Base-by-base conservation (phyloP, 1,140 invertebrate genomes). In the Bombus superbus region DNA sequence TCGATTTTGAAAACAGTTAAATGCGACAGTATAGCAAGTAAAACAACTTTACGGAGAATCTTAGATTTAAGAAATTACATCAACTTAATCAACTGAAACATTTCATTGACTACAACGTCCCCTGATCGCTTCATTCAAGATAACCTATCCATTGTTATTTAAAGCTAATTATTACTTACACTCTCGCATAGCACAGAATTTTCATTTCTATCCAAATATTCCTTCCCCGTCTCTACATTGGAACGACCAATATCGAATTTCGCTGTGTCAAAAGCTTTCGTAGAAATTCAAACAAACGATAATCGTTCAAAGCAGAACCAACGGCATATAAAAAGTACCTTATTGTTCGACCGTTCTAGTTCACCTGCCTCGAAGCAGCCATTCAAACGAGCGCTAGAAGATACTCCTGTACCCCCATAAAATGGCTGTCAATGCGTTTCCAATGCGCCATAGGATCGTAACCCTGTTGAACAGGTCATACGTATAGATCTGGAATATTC, bases 401-500 rank as follows among this genome's bases (percentile, higher is more conserved):
- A 10, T 32, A 6, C 22, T 59, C 15, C 10, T 38, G 22, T 38
- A 38, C 0, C 3, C 32, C 18, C 9, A 9, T 38, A 38, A 72
- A 72, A 72, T 40, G 69, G 25, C 38, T 10, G 38, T 3, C 44
- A n/a, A 47, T 47, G 71, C 25, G 68, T 40, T 59, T 59, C 28
- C 25, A n/a, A 53, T 28, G n/a, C 64, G 11, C 35, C 32, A 32
- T 35, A 42, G 35, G 11, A 53, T 57, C 44, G 59, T 53, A 38
- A 80, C 44, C 25, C 10, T n/a, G 15, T 38, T 15, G 22, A 15
- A 8, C 9, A 0, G 6, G 18, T 68, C 40, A 25, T 35, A 74
- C 47, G 6, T 8, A 15, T 53, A 53, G 18, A 53, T 53, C 32
- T n/a, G 40, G 74, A 88, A 77, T 81, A 85, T 78, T 80, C 71